phyloP scores from a whole-genome alignment of 2,113 vertebrate genomes.

The Trinectes maculatus region DNA sequence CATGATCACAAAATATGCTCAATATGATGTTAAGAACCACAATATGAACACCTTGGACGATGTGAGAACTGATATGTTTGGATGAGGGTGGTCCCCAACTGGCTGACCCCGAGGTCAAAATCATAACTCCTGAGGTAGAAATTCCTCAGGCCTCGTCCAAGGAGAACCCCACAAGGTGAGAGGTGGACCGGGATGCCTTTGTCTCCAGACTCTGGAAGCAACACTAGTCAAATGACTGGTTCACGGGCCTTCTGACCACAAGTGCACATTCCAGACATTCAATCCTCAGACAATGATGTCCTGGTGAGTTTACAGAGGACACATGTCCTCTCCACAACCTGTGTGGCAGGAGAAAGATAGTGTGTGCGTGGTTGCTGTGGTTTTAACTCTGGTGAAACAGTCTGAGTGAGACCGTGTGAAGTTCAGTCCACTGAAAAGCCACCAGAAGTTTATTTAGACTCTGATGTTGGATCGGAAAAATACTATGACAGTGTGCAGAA shows the following conservation, averaged over 20 bases:
- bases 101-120: constrained; percentile 52
- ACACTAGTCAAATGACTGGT: constrained; percentile 35
- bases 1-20: constrained; percentile 57
- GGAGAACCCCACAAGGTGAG: constrained; percentile 49
- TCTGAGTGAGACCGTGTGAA: constrained; percentile 40
- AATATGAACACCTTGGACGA: constrained; percentile 60
- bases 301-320: constrained; percentile 58
- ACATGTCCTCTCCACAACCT: constrained; percentile 61
- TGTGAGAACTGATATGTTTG: constrained; percentile 71
- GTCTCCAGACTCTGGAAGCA: constrained; percentile 43
- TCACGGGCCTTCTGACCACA: constrained; percentile 52
- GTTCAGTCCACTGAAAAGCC: constrained; percentile 44
- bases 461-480: constrained; percentile 44
- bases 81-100: constrained; percentile 69
- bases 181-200: constrained; percentile 47
- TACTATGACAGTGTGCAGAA: constrained; percentile 29
- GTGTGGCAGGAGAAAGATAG: constrained; percentile 41
- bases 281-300: constrained; percentile 49
- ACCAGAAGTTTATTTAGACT: constrained; percentile 62
- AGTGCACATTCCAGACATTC: constrained; percentile 69
- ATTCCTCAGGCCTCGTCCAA: constrained; percentile 50
- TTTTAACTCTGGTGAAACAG: constrained; percentile 65
- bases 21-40: constrained; percentile 68
- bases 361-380: constrained; percentile 28
- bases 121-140: constrained; percentile 62